Conservation (phyloP, 2,888 invertebrate species). For the Eucriotettix oculatus region DNA sequence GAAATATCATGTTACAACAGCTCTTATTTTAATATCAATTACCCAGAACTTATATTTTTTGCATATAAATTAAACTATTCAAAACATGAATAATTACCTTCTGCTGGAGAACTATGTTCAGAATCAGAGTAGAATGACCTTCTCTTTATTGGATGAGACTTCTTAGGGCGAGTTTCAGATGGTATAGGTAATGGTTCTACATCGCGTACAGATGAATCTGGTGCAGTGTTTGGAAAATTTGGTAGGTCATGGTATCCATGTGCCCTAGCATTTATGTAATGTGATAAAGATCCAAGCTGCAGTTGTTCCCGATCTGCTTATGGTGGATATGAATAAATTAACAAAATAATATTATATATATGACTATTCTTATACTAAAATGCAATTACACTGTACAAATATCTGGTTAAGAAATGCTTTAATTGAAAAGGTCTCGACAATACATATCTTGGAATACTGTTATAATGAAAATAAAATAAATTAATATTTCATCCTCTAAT, state of each 20-base stretch:
- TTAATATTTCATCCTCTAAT: too few relatives aligned
- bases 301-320: conserved; percentile 55
- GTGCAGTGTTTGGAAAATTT: conserved; percentile 56
- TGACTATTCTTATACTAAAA: too few relatives aligned
- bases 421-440: too few relatives aligned
- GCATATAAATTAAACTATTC: too few relatives aligned
- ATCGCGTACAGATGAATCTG: conserved; percentile 62
- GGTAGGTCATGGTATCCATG: conserved; percentile 82
- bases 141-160: conserved; percentile 8
- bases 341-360: too few relatives aligned
- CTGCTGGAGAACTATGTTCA: conserved; percentile 24
- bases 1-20: background rate
- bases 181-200: conserved; percentile 34
- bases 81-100: background rate
- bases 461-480: too few relatives aligned
- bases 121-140: conserved; percentile 47
- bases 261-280: conserved; percentile 75
- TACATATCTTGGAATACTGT: too few relatives aligned
- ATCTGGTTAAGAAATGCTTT: too few relatives aligned
- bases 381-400: too few relatives aligned
- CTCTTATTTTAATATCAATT: too few relatives aligned
- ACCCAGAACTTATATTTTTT: too few relatives aligned
- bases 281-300: conserved; percentile 89
- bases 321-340: too few relatives aligned
- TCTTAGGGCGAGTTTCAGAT: conserved; percentile 12